Evolutionary conservation across 2,113 vertebrate species (phyloP).

Genomic region (Oriolus oriolus): DNA sequence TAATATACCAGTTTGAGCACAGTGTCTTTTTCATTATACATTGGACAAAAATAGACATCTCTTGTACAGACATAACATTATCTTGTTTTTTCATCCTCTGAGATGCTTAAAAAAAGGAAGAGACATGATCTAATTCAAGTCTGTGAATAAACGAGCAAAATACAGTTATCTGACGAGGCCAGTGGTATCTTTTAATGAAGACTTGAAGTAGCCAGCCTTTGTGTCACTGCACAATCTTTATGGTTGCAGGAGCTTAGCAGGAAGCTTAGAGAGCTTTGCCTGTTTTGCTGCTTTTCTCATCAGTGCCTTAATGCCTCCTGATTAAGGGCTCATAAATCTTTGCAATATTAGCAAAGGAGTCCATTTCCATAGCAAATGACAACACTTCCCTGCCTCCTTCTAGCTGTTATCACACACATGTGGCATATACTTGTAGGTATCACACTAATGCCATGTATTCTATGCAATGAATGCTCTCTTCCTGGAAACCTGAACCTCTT

Average conservation of each 20-base stretch:
- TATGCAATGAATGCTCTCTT: not conserved
- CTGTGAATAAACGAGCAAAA: not conserved
- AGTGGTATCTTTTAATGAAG: not conserved
- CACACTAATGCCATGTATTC: not conserved
- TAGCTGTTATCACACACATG: not conserved
- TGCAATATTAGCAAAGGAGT: slow-evolving; percentile 9
- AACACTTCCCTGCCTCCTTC: not conserved
- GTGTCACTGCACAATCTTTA: not conserved
- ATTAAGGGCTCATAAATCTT: slow-evolving; percentile 51
- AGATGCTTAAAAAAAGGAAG: not conserved
- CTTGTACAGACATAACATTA: not conserved
- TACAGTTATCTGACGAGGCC: not conserved
- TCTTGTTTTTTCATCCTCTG: not conserved
- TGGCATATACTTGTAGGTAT: not conserved
- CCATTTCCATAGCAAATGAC: not conserved
- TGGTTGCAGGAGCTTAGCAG: not conserved
- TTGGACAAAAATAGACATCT: not conserved
- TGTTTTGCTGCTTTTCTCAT: slow-evolving; percentile 51
- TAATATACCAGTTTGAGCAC: not conserved
- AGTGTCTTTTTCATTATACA: not conserved
- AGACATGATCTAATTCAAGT: not conserved
- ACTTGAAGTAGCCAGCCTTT: not conserved
- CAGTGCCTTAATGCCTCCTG: slow-evolving; percentile 7
- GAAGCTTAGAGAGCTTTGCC: not conserved
- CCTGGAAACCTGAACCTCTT: slow-evolving; percentile 15